Conservation (phyloP, 2,113 vertebrate genomes). For the Brienomyrus brachyistius region DNA sequence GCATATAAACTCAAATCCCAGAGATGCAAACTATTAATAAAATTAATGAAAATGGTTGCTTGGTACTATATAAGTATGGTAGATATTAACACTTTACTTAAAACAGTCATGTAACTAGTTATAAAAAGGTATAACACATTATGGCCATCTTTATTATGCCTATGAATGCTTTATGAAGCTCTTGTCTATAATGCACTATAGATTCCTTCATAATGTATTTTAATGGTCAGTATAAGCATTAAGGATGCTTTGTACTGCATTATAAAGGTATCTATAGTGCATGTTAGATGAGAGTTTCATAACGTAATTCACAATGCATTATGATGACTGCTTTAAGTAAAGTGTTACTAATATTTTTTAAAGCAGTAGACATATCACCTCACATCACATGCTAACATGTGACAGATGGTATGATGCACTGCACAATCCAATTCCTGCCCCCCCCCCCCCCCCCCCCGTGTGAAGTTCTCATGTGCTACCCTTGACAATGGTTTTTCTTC, state of each 20-base stretch:
- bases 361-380: not conserved
- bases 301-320: too few species aligned
- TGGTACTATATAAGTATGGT: not conserved
- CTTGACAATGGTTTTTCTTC: not conserved
- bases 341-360: not conserved
- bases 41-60: not conserved
- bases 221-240: too few species aligned
- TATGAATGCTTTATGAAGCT: too few species aligned
- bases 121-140: too few species aligned
- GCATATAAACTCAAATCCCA: not conserved
- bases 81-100: not conserved
- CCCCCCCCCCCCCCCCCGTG: not conserved
- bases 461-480: not conserved
- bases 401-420: not conserved
- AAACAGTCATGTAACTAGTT: too few species aligned
- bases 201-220: too few species aligned
- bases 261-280: too few species aligned
- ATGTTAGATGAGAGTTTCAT: too few species aligned
- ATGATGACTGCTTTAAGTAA: too few species aligned
- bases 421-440: not conserved
- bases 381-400: not conserved
- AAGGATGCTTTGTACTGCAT: too few species aligned
- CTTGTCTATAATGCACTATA: too few species aligned
- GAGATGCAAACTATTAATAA: not conserved
- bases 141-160: too few species aligned